These are phyloP conservation scores for Asteroscopus sphinx DNA, from an alignment of 2,888 invertebrate species.

Conservation along the genomic window DNA sequence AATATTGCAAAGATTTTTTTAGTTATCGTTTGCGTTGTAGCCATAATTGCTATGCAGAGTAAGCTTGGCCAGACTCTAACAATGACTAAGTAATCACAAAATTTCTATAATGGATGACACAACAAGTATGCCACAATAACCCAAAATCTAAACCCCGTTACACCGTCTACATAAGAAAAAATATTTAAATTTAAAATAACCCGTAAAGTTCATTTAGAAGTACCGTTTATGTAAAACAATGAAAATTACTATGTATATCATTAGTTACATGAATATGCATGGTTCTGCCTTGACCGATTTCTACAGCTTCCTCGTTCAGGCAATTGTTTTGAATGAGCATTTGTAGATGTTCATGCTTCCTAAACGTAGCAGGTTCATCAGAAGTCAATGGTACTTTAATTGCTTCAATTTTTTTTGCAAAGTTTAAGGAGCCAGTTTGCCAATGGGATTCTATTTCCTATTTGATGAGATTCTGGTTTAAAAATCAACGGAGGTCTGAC, in stretches of 20 bases:
- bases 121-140: conserved; percentile 17
- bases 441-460: not conserved
- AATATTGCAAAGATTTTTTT: no score
- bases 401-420: conserved; percentile 17
- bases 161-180: conserved; percentile 18
- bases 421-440: conserved; percentile 13
- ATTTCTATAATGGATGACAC: not conserved
- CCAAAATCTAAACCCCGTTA: conserved; percentile 29
- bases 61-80: no score
- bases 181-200: conserved; percentile 34
- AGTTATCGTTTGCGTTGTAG: no score
- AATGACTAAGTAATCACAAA: not conserved
- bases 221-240: conserved; percentile 54
- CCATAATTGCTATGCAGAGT: no score
- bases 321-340: conserved; percentile 20
- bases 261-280: conserved; percentile 53
- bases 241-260: conserved; percentile 53
- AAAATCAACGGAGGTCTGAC: no score
- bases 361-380: conserved; percentile 1
- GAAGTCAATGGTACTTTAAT: conserved; percentile 18
- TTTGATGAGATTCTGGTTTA: no score
- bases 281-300: conserved; percentile 51
- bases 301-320: conserved; percentile 42
- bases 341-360: conserved; percentile 17
- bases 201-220: conserved; percentile 41